A percentile compares a stretch with the other conserved stretches of the same genome.
These are phyloP conservation scores for Plagodis pulveraria DNA, from an alignment of 2,888 invertebrate genomes.

Conservation along the genomic window DNA sequence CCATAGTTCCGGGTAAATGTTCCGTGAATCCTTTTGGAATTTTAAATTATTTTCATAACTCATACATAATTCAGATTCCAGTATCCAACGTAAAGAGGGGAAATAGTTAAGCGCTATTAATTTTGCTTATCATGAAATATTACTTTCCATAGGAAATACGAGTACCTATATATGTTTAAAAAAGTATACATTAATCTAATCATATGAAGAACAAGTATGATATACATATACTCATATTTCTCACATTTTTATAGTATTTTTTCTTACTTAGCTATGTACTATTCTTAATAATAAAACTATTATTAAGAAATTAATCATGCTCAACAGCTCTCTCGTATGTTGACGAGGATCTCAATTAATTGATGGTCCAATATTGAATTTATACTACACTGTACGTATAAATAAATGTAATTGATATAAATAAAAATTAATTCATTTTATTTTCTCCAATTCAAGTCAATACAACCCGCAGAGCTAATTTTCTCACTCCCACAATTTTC, in stretches of 20 bases:
- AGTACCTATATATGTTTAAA: background rate
- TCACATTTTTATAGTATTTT: no score
- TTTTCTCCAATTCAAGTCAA: conserved; percentile 12
- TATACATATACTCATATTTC: no score
- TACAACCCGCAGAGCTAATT: conserved; percentile 35
- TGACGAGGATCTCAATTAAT: no score
- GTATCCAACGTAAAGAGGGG: conserved; percentile 30
- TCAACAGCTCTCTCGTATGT: no score
- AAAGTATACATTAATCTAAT: no score
- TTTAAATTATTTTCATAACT: conserved; percentile 59
- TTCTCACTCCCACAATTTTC: conserved; percentile 42
- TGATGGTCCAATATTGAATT: no score
- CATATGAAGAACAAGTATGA: no score
- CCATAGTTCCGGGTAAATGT: conserved; percentile 80
- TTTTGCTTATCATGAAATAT: conserved; percentile 1
- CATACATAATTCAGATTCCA: conserved; percentile 64
- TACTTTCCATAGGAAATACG: background rate
- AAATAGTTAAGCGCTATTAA: conserved; percentile 9
- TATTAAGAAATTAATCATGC: no score
- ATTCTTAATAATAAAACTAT: no score
- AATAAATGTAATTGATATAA: background rate
- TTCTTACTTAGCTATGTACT: no score
- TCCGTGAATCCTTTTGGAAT: conserved; percentile 68
- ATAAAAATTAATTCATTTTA: conserved; percentile 1
- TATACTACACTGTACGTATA: no score